These are phyloP conservation scores for Tyrannus savana DNA, from an alignment of 2,113 vertebrate genomes.

Conservation along the genomic window DNA sequence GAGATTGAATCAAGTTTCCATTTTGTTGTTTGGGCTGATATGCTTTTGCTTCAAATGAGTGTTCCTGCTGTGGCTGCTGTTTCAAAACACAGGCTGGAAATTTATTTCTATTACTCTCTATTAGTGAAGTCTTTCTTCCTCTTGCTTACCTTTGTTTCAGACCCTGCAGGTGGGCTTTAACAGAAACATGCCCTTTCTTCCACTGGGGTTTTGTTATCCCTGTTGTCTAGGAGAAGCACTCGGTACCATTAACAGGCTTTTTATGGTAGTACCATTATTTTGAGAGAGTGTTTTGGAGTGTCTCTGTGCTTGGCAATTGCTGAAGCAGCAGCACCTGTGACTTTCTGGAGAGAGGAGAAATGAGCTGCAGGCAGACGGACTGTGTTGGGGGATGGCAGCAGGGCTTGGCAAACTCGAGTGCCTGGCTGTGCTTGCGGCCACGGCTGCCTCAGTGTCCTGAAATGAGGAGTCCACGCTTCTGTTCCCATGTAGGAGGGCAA, in stretches of 20 bases:
- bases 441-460: accelerated
- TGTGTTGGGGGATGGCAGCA: neutral
- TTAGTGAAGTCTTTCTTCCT: neutral
- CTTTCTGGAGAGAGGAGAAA: neutral
- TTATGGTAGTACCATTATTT: neutral
- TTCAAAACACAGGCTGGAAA: neutral
- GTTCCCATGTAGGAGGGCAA: neutral
- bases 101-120: neutral
- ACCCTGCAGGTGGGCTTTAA: neutral
- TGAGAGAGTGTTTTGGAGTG: neutral
- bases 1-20: neutral
- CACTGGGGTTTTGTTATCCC: accelerated
- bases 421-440: neutral
- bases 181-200: neutral
- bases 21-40: neutral
- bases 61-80: neutral
- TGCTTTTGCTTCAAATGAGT: neutral
- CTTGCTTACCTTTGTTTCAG: neutral
- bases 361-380: accelerated
- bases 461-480: neutral
- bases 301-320: neutral
- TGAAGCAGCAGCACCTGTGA: neutral
- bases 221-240: neutral
- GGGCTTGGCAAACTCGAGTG: accelerated
- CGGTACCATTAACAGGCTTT: neutral